phyloP scores from a whole-genome alignment of 2,797 vertebrate species.

The Ctenosaura bakeri region DNA sequence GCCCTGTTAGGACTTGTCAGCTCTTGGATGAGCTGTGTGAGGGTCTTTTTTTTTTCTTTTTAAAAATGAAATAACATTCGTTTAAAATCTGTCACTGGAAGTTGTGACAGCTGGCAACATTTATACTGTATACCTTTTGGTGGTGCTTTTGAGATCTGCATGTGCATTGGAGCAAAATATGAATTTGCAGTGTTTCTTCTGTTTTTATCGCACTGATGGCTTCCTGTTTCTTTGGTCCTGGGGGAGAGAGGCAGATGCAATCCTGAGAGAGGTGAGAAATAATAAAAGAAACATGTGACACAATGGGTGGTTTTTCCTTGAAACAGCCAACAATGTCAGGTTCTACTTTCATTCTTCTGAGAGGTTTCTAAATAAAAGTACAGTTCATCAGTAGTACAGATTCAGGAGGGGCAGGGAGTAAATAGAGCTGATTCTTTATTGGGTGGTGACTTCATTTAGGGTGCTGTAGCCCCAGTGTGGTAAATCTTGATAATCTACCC shows the following conservation, averaged over 20 bases:
- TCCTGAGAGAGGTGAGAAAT: too few species aligned
- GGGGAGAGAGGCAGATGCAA: neutral
- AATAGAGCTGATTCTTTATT: neutral
- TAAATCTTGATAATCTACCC: neutral
- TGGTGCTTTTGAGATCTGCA: constrained; percentile 54
- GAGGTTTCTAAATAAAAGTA: neutral
- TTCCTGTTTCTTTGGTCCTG: constrained; percentile 23
- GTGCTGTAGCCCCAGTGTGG: neutral
- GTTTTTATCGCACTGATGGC: constrained; percentile 58
- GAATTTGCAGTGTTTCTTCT: constrained; percentile 69
- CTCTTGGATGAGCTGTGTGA: constrained; percentile 80
- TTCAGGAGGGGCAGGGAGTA: neutral
- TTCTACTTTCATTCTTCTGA: neutral
- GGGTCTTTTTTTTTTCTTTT: constrained; percentile 64
- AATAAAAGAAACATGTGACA: neutral
- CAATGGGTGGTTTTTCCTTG: neutral
- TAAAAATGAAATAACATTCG: constrained; percentile 70
- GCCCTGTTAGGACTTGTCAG: constrained; percentile 85
- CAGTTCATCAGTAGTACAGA: neutral
- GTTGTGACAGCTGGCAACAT: constrained; percentile 75
- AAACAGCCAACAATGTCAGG: neutral
- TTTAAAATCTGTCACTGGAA: constrained; percentile 77
- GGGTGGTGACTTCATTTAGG: neutral
- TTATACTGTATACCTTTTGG: constrained; percentile 69
- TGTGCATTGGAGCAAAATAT: constrained; percentile 6